A percentile compares a stretch with the other conserved stretches of the same genome.
phyloP scores from a whole-genome alignment of 2,888 invertebrate species.

The Brenthis ino region DNA sequence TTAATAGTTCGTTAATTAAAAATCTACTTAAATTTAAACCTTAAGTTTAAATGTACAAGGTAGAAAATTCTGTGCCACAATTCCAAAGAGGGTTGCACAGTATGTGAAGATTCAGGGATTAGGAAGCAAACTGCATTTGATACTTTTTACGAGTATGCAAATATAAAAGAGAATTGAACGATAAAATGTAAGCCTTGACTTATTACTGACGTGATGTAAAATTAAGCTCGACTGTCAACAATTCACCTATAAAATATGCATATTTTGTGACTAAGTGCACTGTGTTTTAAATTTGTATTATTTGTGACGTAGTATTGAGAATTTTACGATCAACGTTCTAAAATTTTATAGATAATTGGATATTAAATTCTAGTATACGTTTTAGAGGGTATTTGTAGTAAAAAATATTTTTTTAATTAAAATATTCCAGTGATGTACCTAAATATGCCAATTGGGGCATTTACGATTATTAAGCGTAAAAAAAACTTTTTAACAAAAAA shows the following conservation, averaged over 20 bases:
- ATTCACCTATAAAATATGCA: conserved; percentile 12
- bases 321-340: too few relatives aligned
- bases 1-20: conserved; percentile 27
- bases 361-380: too few relatives aligned
- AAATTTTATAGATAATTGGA: too few relatives aligned
- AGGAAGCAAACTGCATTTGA: conserved; percentile 73
- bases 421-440: too few relatives aligned
- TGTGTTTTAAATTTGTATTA: too few relatives aligned
- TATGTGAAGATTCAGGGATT: conserved; percentile 63
- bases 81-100: conserved; percentile 42
- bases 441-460: too few relatives aligned
- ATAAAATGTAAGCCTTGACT: conserved; percentile 68
- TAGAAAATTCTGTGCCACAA: conserved; percentile 17
- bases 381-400: too few relatives aligned
- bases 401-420: too few relatives aligned
- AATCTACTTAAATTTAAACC: conserved; percentile 18
- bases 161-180: conserved; percentile 66
- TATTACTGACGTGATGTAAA: conserved; percentile 58
- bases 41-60: conserved; percentile 14
- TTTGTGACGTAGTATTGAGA: too few relatives aligned
- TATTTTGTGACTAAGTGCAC: conserved; percentile 15
- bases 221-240: conserved; percentile 50
- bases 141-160: conserved; percentile 80
- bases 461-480: too few relatives aligned
- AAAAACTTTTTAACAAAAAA: too few relatives aligned